A percentile compares a stretch with the other conserved stretches of the same genome.
phyloP scores from a whole-genome alignment of 35 echinoderm and acorn worm species.

The Amphiura filiformis region DNA sequence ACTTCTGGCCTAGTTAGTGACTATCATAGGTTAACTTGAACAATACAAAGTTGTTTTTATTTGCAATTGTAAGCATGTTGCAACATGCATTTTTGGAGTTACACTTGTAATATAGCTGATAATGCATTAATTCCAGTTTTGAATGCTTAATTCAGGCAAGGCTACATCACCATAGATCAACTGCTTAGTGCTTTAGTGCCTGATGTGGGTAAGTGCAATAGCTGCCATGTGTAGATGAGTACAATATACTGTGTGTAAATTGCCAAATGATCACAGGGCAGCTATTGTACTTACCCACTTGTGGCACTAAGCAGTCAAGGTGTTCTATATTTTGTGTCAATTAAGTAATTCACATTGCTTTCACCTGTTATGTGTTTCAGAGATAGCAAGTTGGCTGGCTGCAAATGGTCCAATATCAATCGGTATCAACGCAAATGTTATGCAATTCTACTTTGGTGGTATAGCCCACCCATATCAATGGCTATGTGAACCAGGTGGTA shows the following conservation, averaged over 20 bases:
- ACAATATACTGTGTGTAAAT: no score
- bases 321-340: neutral
- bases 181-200: no score
- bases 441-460: conserved; percentile 97
- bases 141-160: neutral
- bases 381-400: conserved; percentile 72
- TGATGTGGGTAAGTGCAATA: no score
- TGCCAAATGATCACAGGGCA: no score
- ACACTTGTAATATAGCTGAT: neutral
- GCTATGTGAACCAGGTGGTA: conserved; percentile 56
- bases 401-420: conserved; percentile 89
- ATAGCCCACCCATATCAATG: conserved; percentile 78
- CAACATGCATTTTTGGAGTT: neutral
- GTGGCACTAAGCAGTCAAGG: no score
- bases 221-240: no score
- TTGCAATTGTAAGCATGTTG: no score
- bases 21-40: no score
- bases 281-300: no score
- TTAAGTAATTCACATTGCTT: neutral
- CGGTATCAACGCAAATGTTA: conserved; percentile 79
- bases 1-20: no score
- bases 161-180: neutral
- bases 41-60: no score
- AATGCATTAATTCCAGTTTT: neutral
- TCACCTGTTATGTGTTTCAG: conserved; percentile 32